phyloP scores from a whole-genome alignment of 2,797 vertebrate genomes.

The Clarias laeviceps region DNA sequence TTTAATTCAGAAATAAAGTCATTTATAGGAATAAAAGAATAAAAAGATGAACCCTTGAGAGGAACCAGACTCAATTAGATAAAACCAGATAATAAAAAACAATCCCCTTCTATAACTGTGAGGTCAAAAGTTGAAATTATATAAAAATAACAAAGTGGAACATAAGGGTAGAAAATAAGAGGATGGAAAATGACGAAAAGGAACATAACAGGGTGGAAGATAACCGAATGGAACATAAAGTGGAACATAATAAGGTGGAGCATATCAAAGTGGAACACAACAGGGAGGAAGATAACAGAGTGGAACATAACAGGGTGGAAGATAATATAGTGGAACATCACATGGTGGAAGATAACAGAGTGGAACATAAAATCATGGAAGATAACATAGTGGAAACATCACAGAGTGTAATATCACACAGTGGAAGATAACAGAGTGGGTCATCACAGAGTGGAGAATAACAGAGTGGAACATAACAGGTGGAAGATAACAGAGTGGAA shows the following conservation, averaged over 20 bases:
- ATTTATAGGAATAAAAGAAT: too few species aligned
- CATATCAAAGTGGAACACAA: neutral
- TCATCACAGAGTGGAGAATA: neutral
- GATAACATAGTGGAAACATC: neutral
- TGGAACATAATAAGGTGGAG: neutral
- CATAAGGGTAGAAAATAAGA: neutral
- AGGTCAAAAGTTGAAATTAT: too few species aligned
- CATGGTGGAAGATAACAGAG: neutral
- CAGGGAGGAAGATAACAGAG: too few species aligned
- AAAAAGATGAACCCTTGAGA: too few species aligned
- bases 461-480: neutral
- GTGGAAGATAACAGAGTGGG: too few species aligned
- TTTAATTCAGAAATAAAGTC: too few species aligned
- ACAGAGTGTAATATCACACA: neutral
- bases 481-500: neutral
- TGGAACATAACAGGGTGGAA: too few species aligned
- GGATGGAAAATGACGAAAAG: neutral
- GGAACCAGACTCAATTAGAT: too few species aligned
- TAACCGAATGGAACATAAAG: neutral
- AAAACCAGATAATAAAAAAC: too few species aligned
- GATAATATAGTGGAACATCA: too few species aligned
- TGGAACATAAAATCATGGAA: neutral
- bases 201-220: neutral
- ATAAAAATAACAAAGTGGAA: neutral
- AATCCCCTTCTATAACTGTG: too few species aligned